Evolutionary conservation across 2,113 vertebrate species (phyloP).

Genomic region (Thunnus thynnus): DNA sequence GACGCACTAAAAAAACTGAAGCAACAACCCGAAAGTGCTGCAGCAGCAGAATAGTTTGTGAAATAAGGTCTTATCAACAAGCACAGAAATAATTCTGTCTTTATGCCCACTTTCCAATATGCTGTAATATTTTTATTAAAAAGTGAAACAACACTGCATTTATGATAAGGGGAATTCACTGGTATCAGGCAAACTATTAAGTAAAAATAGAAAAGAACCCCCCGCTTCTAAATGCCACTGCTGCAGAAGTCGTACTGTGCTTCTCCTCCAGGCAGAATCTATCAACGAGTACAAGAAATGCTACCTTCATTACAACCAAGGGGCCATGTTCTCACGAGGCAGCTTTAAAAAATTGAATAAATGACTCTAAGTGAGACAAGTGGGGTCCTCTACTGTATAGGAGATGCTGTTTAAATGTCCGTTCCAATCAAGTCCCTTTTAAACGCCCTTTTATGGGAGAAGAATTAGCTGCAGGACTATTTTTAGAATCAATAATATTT

Average conservation of each 20-base stretch:
- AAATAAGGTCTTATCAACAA: constrained; percentile 10
- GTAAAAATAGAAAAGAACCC: constrained; percentile 24
- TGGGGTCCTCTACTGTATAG: neutral
- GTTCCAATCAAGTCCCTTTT: constrained; percentile 34
- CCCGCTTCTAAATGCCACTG: constrained; percentile 8
- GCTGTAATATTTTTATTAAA: constrained; percentile 29
- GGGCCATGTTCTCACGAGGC: neutral
- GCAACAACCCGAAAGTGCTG: constrained; percentile 10
- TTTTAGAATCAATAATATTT: constrained; percentile 56
- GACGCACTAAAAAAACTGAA: neutral
- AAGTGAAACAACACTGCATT: constrained; percentile 4
- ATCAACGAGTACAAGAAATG: constrained; percentile 9
- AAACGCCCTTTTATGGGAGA: constrained; percentile 65
- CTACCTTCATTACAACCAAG: constrained; percentile 4
- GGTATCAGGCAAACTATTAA: constrained; percentile 1
- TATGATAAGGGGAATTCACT: constrained; percentile 3
- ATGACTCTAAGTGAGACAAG: constrained; percentile 7
- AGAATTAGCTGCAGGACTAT: constrained; percentile 57
- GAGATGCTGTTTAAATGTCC: constrained; percentile 43
- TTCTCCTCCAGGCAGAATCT: constrained; percentile 8
- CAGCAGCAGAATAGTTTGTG: constrained; percentile 16
- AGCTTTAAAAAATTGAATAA: constrained; percentile 39
- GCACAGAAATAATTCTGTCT: neutral
- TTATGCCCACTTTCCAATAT: constrained; percentile 18
- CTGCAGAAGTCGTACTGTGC: constrained; percentile 6